Evolutionary conservation across 1,140 invertebrate species (phyloP), one percentile per base, ranked within the genome.

Genomic region (Procambarus clarkii): DNA sequence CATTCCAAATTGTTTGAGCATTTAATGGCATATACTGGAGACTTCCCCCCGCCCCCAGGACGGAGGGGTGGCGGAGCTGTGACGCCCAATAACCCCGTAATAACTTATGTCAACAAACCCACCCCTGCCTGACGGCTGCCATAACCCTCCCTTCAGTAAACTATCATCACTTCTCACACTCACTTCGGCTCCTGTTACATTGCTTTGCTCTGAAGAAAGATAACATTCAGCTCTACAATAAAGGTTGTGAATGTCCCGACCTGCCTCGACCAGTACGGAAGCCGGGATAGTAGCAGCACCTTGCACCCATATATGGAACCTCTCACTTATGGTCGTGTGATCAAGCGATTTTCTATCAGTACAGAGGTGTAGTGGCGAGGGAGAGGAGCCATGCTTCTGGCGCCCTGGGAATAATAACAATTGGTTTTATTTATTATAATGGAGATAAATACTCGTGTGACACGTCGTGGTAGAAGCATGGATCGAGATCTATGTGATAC

Each of bases 291-390:
- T 74, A 8, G n/a, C 3, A 8, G 24, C 24, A 9, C 8, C n/a
- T 9, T 34, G 69, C 69, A 74, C 5, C 69, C 34, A 5, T 74
- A 0, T n/a, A 8, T 34, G 69, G 1, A 34, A 21, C 69, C 11
- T 74, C 46, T 54, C 69, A 71, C 48, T 24, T 69, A 24, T 85
- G 60, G 21, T 21, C 18, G 83, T 85, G 64, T 74, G 83, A 48
- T 76, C 5, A 60, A 71, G 76, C 69, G 48, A 85, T 50, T 50
- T 50, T 76, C 83, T 5, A 76, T 85, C 83, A 85, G 83, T 74
- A 34, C 46, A 64, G 13, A 64, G 60, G 60, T 15, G 60, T 4
- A 18, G 60, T 18, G 60, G 60, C 60, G 13, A 18, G 13, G 11
- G 60, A 21, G 13, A 54, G 50, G 50, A 54, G 50, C 50, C 50